Evolutionary conservation across 2,113 vertebrate genomes (phyloP), one percentile per base, ranked within the genome.

Genomic region (Pelobates fuscus): DNA sequence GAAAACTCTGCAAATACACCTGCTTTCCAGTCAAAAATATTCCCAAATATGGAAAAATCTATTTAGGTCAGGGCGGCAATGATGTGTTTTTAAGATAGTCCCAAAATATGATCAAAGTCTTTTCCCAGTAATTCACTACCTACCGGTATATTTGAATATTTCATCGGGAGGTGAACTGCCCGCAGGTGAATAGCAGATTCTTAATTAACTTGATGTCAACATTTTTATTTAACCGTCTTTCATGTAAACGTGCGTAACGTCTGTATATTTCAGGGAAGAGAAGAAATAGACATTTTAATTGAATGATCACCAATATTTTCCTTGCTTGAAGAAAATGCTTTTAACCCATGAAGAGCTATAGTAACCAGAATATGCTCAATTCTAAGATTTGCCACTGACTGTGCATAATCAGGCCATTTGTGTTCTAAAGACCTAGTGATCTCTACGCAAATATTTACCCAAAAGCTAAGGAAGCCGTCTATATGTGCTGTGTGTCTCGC

Each of bases 141-240:
- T 77, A 41, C 0, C 43, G 18, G 79, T 77, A 52, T 3, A n/a
- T n/a, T n/a, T n/a, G n/a, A n/a, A n/a, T n/a, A n/a, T n/a, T n/a
- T n/a, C n/a, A n/a, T n/a, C n/a, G n/a, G 61, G 81, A 81, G 77
- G 32, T 70, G 81, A 0, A 73, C 73, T 7, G 43, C 80, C 78
- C 25, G 21, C 74, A 82, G 78, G 78, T 80, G 69, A 55, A 77
- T 69, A 63, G 75, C 21, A 44, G 24, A 32, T 41, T 64, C 80
- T 78, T 83, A 77, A 80, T 83, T 80, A 79, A 82, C 82, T 15
- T 10, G 57, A 46, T 82, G 82, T 81, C 76, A 85, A 83, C 17
- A 59, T 80, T 70, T 64, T 52, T 20, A 71, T 79, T 71, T 63
- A 57, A 66, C 14, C 27, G 73, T 68, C 61, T 74, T 74, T 74